Base-by-base conservation (phyloP, 1,140 invertebrate species). In the Leptoteleia sp. region DNA sequence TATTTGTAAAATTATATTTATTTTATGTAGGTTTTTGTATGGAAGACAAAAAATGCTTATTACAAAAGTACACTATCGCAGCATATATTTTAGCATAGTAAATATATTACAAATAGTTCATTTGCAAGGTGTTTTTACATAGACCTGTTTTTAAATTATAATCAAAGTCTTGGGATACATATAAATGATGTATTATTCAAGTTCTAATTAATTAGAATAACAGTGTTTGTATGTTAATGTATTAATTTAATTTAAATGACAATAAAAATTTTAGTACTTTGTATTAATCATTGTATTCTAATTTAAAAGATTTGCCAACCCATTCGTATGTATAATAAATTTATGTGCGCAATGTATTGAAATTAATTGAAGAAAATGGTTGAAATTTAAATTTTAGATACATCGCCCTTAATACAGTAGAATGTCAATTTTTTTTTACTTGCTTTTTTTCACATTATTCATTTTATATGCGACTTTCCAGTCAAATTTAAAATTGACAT, bases 41-140 rank as follows among this genome's bases (percentile, higher is more conserved):
- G 27, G 27, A 29, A 38, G n/a, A 16, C 6, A 16, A 38, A 16
- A 38, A 38, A 38, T 16, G 1, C 16, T 16, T 5, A 54, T 54
- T 38, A 27, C 35, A 40, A 57, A 57, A 57, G 12, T 15, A 31
- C 17, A 40, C 25, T 57, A 43, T 42, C 15, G 50, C 50, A 54
- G 54, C 54, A 31, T 57, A 11, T 61, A 61, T 61, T 47, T 45
- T 6, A 33, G 29, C 57, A 37, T 61, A 35, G 57, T 61, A 61
- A 61, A 61, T 61, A 47, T 61, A 61, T 61, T 61, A 61, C 57
- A 61, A 61, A 61, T 31, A 22, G 35, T 42, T 16, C 8, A n/a
- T 29, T 25, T 27, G 43, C 1, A 47, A 47, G 13, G 17, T 45
- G 15, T 9, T 31, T 43, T 22, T 22, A 22, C 19, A 17, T 6